A percentile compares a stretch with the other conserved stretches of the same genome.
These are phyloP conservation scores for Tetanocera ferruginea DNA, from an alignment of 2,888 invertebrate genomes.

Conservation along the genomic window DNA sequence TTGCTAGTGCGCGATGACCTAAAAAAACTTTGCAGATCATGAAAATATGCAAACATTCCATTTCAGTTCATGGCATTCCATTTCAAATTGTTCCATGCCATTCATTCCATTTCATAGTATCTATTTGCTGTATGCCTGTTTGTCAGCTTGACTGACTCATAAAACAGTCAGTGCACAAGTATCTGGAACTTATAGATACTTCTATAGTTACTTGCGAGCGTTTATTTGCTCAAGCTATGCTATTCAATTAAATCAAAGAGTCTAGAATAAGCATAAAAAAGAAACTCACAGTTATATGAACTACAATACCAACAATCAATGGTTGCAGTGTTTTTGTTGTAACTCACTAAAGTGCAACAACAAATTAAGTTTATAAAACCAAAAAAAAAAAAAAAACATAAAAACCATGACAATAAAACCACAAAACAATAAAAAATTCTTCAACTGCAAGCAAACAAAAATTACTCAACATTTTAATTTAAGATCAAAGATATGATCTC, in stretches of 20 bases:
- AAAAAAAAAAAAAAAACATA: background rate
- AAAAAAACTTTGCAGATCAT: conserved; percentile 34
- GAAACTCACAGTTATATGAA: background rate
- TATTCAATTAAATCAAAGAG: too few species aligned
- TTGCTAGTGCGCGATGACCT: conserved; percentile 19
- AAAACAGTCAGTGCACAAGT: background rate
- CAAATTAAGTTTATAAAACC: background rate
- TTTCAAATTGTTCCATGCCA: conserved; percentile 1
- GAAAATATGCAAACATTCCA: conserved; percentile 31
- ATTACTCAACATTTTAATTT: conserved; percentile 12
- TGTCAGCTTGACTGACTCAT: conserved; percentile 4
- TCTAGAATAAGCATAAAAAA: too few species aligned
- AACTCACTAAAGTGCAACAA: too few species aligned
- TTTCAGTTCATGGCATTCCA: conserved; percentile 16
- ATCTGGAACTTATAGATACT: background rate
- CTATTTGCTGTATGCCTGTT: background rate
- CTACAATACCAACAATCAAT: background rate
- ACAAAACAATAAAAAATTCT: conserved; percentile 1
- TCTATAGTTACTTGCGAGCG: too few species aligned
- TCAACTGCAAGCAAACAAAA: background rate
- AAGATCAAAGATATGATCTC: background rate
- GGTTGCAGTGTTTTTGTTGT: too few species aligned
- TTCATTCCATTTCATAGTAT: background rate
- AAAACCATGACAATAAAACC: background rate
- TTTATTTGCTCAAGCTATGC: too few species aligned